Percentiles rank a stretch among this genome's conserved stretches.
phyloP scores from a whole-genome alignment of 2,888 invertebrate species.

The Cetonia aurata region DNA sequence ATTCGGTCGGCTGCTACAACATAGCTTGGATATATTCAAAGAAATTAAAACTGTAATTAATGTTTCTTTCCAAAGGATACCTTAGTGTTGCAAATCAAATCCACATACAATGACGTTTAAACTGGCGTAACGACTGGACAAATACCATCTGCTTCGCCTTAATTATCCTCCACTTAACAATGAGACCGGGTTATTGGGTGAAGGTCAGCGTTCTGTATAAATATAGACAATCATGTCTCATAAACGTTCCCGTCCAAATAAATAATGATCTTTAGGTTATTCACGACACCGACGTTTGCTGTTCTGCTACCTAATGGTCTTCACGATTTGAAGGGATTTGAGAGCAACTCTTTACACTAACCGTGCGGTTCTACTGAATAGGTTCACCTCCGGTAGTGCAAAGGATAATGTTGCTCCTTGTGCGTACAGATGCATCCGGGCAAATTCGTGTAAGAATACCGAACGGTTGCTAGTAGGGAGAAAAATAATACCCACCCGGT shows the following conservation, averaged over 20 bases:
- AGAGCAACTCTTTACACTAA: slow-evolving; percentile 33
- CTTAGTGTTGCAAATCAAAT: slow-evolving; percentile 28
- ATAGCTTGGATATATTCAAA: no score
- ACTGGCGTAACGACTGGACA: slow-evolving; percentile 29
- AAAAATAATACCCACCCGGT: slow-evolving; percentile 11
- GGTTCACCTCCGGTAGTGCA: not conserved
- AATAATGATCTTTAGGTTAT: slow-evolving; percentile 56
- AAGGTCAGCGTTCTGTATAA: slow-evolving; percentile 52
- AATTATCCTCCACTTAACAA: slow-evolving; percentile 48
- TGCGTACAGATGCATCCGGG: slow-evolving; percentile 12
- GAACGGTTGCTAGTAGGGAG: not conserved
- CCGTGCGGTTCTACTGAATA: slow-evolving; percentile 17
- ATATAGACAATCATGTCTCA: slow-evolving; percentile 45
- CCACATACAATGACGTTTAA: slow-evolving; percentile 22
- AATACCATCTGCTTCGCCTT: slow-evolving; percentile 46
- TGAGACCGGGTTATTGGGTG: slow-evolving; percentile 53
- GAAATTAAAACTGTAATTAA: not conserved
- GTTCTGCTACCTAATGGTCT: slow-evolving; percentile 56
- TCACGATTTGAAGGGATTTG: slow-evolving; percentile 56
- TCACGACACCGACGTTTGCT: slow-evolving; percentile 50
- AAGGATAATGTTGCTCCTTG: slow-evolving; percentile 8
- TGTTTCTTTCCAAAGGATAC: slow-evolving; percentile 13
- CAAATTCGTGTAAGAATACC: slow-evolving; percentile 21
- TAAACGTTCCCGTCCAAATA: slow-evolving; percentile 52
- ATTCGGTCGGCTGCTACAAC: no score